Evolutionary conservation across 2,113 vertebrate genomes (phyloP), one percentile per base, ranked within the genome.

Genomic region (Candoia aspera): DNA sequence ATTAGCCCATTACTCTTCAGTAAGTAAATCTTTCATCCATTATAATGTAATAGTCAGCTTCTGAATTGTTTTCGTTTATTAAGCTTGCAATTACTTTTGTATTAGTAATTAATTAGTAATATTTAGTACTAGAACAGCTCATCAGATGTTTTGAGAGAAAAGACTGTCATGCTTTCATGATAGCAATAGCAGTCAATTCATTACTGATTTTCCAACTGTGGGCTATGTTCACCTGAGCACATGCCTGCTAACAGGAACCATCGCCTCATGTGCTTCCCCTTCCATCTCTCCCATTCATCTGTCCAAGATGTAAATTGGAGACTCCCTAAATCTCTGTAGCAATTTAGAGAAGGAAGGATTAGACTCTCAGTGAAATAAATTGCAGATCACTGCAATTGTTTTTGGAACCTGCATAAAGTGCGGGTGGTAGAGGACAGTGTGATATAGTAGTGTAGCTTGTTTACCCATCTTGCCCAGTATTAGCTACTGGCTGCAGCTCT

Each of bases 31-130:
- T 15, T 0, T 92, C 58, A 33, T 93, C 90, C 91, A 86, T 12
- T 0, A 68, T 58, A 93, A 87, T 23, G 91, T 68, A 29, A 53
- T 53, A 0, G 0, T 1, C 42, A 89, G 10, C 6, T 42, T 29
- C 89, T 79, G 33, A 37, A 15, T 10, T 90, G 87, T 6, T 90
- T 90, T 94, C 92, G 84, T 68, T 92, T 1, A 86, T 24, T 93
- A 57, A 4, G 17, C 9, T 37, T 93, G 8, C 86, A 26, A 3
- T 54, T 94, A 29, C 84, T 54, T 92, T 86, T 92, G 12, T 2
- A 5, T 33, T 17, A 79, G 33, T 21, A 79, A 79, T 79, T 79
- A 19, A 79, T 19, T 79, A 37, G 68, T 57, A 84, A 55, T 84
- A 33, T 79, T 46, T 85, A 46, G 91, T 88, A 54, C 90, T 92